Evolutionary conservation across 2,888 invertebrate species (phyloP), one percentile per base, ranked within the genome.

Genomic region (Bimastos eiseni): DNA sequence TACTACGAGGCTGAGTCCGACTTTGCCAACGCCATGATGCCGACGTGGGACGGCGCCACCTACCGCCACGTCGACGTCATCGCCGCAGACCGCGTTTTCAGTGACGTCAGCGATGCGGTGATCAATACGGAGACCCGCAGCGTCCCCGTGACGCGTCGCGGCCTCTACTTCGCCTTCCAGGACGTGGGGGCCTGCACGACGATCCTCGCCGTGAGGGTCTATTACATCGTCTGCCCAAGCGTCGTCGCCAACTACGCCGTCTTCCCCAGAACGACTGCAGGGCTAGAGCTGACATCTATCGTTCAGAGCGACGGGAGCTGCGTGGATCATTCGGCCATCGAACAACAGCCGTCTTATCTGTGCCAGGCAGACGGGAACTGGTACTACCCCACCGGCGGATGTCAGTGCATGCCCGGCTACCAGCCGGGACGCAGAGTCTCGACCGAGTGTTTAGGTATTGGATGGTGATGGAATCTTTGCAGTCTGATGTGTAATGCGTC

Each of bases 121-220:
- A 93, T 94, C 38, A 95, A 95, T 93, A 93, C 92, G 8, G 95
- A 95, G 90, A 93, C 93, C 21, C 92, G 93, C 33, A 93, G 93
- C 89, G 93, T 95, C 89, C 97, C 98, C 24, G 97, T 99, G n/a
- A 97, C 97, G 91, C 98, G 98, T 94, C 97, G 97, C 38, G 98
- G 98, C 86, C 98, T 99, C 21, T 99, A 99, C 95, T 98, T 99
- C 95, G 99, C 99, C 49, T 98, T 99, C 95, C 96, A 98, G 94
- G 99, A 99, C 95, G 98, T 98, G 95, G 99, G 99, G 24, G 98
- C 99, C 17, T 99, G 99, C 95, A 98, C 99, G 93, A 98, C 98
- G 84, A 96, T 99, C 83, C 96, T 99, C 89, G 98, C 98, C 90
- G 97, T 99, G 55, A 94, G 96, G 96, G 96, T 99, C 33, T 99